Percentiles rank a stretch among this genome's conserved stretches.
These are phyloP conservation scores for Lysandra coridon DNA, from an alignment of 2,888 invertebrate species.

Conservation along the genomic window DNA sequence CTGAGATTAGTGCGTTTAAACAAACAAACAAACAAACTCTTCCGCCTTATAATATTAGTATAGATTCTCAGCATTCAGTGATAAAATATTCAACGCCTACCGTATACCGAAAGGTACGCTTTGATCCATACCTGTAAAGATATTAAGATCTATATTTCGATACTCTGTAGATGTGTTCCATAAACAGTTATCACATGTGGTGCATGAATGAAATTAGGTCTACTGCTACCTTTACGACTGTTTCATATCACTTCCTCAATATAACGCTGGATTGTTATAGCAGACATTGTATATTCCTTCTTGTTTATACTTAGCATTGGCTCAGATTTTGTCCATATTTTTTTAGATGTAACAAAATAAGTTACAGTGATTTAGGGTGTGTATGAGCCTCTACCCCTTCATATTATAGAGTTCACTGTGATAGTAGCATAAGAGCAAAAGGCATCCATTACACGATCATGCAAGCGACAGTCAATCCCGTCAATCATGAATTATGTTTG, in stretches of 20 bases:
- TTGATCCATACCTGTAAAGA: not conserved
- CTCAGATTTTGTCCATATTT: too few relatives aligned
- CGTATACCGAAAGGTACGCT: not conserved
- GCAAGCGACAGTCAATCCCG: too few relatives aligned
- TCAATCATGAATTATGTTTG: too few relatives aligned
- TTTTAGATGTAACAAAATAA: too few relatives aligned
- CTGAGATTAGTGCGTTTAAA: too few relatives aligned
- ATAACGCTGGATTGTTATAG: not conserved
- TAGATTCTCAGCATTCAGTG: not conserved
- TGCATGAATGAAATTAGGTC: conserved; percentile 5
- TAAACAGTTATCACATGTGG: not conserved
- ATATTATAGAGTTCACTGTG: too few relatives aligned
- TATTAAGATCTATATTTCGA: not conserved
- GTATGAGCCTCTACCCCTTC: too few relatives aligned
- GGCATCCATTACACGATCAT: too few relatives aligned
- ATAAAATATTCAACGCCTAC: not conserved
- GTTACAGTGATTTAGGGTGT: too few relatives aligned
- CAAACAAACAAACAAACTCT: too few relatives aligned
- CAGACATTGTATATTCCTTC: not conserved
- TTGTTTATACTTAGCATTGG: not conserved
- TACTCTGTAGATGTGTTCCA: not conserved
- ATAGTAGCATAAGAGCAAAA: too few relatives aligned
- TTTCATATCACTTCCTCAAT: conserved; percentile 7
- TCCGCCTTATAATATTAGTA: too few relatives aligned
- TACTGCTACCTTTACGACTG: conserved; percentile 4